Percentiles rank a stretch among this genome's conserved stretches.
Conservation (phyloP, 2,888 invertebrate species). For the Keiferia lycopersicella region DNA sequence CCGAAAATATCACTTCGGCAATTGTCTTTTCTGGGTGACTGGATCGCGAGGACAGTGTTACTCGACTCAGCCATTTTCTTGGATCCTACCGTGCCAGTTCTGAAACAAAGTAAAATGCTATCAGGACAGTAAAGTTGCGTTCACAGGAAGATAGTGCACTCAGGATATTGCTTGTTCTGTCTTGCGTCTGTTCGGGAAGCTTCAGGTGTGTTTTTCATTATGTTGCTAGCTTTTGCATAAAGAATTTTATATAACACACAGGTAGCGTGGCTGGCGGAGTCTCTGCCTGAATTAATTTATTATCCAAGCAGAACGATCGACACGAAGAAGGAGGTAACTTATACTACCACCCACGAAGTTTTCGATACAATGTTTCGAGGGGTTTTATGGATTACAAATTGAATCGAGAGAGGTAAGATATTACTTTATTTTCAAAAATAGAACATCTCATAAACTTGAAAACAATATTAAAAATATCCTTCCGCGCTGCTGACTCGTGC, state of each 20-base stretch:
- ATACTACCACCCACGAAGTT: too few relatives aligned
- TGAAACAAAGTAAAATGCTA: slow-evolving; percentile 23
- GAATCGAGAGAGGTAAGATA: too few relatives aligned
- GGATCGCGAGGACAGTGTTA: slow-evolving; percentile 3
- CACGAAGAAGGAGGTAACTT: too few relatives aligned
- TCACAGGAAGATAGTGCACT: slow-evolving; percentile 3
- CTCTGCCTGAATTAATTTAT: too few relatives aligned
- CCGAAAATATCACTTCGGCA: neutral
- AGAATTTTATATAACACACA: neutral
- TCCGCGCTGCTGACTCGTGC: too few relatives aligned
- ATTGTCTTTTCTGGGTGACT: neutral
- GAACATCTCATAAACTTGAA: too few relatives aligned
- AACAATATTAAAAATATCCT: too few relatives aligned
- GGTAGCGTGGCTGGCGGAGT: too few relatives aligned
- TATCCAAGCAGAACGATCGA: too few relatives aligned
- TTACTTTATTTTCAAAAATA: too few relatives aligned
- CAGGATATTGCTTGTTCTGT: slow-evolving; percentile 7
- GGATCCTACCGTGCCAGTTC: slow-evolving; percentile 9
- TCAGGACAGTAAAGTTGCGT: slow-evolving; percentile 17
- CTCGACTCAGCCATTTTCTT: slow-evolving; percentile 5
- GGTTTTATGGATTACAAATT: too few relatives aligned
- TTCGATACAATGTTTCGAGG: too few relatives aligned
- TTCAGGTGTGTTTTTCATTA: slow-evolving; percentile 6
- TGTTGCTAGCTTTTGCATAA: neutral
- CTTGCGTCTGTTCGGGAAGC: neutral